Conservation (phyloP, 2,888 invertebrate genomes). For the Brachynemurus nebulosus region DNA sequence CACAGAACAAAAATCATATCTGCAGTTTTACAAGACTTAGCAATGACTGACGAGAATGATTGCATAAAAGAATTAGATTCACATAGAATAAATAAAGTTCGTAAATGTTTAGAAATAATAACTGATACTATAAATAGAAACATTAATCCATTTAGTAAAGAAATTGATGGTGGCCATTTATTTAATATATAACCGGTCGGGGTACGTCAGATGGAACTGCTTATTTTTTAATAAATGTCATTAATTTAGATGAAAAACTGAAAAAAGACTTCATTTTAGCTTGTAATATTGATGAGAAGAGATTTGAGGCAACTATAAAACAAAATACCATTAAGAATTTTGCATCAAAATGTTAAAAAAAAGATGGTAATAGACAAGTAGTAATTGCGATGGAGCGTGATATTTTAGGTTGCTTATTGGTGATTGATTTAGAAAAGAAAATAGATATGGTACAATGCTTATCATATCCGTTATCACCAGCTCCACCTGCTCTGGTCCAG, state of each 20-base stretch:
- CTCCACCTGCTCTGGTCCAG: conserved; percentile 11
- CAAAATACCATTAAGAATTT: conserved; percentile 4
- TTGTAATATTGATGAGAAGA: background rate
- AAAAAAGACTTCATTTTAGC: background rate
- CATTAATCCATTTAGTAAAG: conserved; percentile 20
- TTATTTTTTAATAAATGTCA: conserved; percentile 21
- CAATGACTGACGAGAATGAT: no score
- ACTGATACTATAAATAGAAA: conserved; percentile 17
- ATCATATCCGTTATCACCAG: conserved; percentile 26
- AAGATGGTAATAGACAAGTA: conserved; percentile 4
- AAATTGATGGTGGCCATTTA: conserved; percentile 17
- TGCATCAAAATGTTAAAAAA: conserved; percentile 3
- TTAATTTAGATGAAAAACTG: conserved; percentile 13
- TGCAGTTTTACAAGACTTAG: no score
- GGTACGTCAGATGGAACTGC: conserved; percentile 22
- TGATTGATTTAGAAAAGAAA: conserved; percentile 23
- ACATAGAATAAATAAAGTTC: no score
- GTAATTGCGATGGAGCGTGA: no score
- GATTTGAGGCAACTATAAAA: conserved; percentile 1
- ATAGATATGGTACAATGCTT: conserved; percentile 22
- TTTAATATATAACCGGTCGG: conserved; percentile 24
- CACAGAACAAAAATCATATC: no score
- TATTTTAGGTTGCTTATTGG: no score
- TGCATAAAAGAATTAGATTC: no score
- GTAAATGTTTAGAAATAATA: no score